Conservation (phyloP, 1,140 invertebrate genomes). For the Nasonia longicornis region DNA sequence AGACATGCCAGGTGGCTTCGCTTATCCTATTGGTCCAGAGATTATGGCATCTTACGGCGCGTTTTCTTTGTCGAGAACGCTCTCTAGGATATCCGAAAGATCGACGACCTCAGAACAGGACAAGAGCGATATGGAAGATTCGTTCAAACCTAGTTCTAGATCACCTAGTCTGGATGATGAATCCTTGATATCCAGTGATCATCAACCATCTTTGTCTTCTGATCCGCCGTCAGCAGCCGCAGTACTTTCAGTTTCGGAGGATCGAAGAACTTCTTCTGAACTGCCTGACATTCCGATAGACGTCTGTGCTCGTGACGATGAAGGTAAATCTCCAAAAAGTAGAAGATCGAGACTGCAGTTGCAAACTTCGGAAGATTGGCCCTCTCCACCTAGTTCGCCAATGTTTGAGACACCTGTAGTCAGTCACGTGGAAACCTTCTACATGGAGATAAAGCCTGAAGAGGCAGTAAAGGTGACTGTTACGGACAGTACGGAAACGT, state of each 20-base stretch:
- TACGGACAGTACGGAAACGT: slow-evolving; percentile 69
- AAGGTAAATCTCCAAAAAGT: slow-evolving; percentile 66
- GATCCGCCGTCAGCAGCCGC: slow-evolving; percentile 75
- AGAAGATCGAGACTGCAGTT: slow-evolving; percentile 63
- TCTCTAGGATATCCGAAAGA: slow-evolving; percentile 87
- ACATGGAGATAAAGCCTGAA: slow-evolving; percentile 81
- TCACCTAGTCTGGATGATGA: slow-evolving; percentile 87
- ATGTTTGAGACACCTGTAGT: slow-evolving; percentile 75
- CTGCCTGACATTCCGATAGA: slow-evolving; percentile 85
- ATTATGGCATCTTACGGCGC: slow-evolving; percentile 78
- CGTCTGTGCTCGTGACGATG: slow-evolving; percentile 65
- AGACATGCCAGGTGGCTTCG: slow-evolving; percentile 79
- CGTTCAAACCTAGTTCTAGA: slow-evolving; percentile 83
- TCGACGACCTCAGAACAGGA: slow-evolving; percentile 88
- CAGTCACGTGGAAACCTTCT: slow-evolving; percentile 88
- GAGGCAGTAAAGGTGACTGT: slow-evolving; percentile 77
- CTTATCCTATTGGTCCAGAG: slow-evolving; percentile 78
- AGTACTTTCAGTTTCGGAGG: slow-evolving; percentile 75
- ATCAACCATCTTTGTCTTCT: slow-evolving; percentile 86
- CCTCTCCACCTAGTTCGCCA: slow-evolving; percentile 80
- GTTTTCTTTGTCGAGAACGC: slow-evolving; percentile 79
- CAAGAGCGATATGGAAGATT: slow-evolving; percentile 83
- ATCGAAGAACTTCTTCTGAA: slow-evolving; percentile 83
- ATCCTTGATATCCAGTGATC: slow-evolving; percentile 84
- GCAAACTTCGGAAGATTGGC: slow-evolving; percentile 81